phyloP scores from a whole-genome alignment of 2,797 vertebrate genomes.

The Macroramphosus scolopax region DNA sequence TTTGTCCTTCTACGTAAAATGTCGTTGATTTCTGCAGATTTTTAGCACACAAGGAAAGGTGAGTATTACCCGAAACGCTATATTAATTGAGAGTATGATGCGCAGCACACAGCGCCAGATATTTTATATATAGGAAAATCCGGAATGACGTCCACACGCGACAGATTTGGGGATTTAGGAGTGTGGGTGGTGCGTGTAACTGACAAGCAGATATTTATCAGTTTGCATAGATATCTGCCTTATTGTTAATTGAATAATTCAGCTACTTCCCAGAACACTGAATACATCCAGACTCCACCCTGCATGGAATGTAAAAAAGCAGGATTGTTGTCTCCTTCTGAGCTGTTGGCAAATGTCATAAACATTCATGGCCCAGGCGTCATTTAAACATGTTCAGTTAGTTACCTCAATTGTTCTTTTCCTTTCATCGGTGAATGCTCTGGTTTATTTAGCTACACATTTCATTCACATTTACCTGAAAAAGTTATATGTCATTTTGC shows the following conservation, averaged over 20 bases:
- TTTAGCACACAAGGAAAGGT: conserved; percentile 46
- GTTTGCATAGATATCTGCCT: too few species aligned
- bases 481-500: not conserved
- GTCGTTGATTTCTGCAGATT: conserved; percentile 2
- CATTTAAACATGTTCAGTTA: not conserved
- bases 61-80: conserved; percentile 42
- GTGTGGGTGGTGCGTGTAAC: too few species aligned
- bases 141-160: conserved; percentile 43
- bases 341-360: not conserved
- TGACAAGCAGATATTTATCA: too few species aligned
- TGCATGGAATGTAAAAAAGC: conserved; percentile 61
- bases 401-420: not conserved
- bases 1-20: conserved; percentile 26
- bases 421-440: not conserved
- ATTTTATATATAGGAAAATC: conserved; percentile 12
- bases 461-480: too few species aligned
- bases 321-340: conserved; percentile 1
- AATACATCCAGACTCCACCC: conserved; percentile 45
- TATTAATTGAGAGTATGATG: conserved; percentile 4
- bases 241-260: too few species aligned
- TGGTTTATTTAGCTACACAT: not conserved
- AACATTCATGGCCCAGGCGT: not conserved
- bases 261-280: conserved; percentile 16
- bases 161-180: conserved; percentile 29
- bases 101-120: not conserved